phyloP scores from a whole-genome alignment of 2,113 vertebrate species.

The Rana temporaria region DNA sequence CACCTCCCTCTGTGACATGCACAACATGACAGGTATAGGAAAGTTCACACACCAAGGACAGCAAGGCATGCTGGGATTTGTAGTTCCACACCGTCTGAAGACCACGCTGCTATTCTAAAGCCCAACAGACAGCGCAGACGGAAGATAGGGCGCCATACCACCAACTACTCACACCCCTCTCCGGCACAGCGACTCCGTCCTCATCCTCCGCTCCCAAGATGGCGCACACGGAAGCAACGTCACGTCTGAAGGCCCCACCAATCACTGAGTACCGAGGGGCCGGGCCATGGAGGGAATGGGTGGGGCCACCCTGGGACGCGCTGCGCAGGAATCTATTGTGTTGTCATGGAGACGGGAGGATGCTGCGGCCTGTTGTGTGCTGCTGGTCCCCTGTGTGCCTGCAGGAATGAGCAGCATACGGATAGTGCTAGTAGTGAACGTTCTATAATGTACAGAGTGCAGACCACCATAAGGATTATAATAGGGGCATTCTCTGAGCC shows the following conservation, averaged over 20 bases:
- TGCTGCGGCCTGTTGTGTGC: neutral
- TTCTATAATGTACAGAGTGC: no score
- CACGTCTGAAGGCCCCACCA: neutral
- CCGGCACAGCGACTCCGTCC: neutral
- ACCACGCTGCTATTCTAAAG: no score
- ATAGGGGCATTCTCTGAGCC: no score
- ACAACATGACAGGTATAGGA: no score
- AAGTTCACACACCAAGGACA: neutral
- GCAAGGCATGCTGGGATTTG: slow-evolving; percentile 4
- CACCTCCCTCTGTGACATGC: no score
- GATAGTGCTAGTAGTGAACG: no score
- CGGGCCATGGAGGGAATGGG: neutral
- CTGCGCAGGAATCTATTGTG: neutral
- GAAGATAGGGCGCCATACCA: neutral
- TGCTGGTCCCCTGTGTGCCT: no score
- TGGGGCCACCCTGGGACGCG: neutral
- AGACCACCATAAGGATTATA: no score
- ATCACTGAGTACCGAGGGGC: neutral
- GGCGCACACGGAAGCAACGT: slow-evolving; percentile 31
- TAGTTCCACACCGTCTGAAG: neutral
- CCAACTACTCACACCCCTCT: neutral
- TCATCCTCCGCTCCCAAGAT: slow-evolving; percentile 28
- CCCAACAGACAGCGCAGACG: no score
- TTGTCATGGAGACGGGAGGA: slow-evolving; percentile 1
- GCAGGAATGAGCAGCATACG: no score